A percentile compares a stretch with the other conserved stretches of the same genome.
phyloP scores from a whole-genome alignment of 1,140 invertebrate genomes.

The Drosophila neocordata region DNA sequence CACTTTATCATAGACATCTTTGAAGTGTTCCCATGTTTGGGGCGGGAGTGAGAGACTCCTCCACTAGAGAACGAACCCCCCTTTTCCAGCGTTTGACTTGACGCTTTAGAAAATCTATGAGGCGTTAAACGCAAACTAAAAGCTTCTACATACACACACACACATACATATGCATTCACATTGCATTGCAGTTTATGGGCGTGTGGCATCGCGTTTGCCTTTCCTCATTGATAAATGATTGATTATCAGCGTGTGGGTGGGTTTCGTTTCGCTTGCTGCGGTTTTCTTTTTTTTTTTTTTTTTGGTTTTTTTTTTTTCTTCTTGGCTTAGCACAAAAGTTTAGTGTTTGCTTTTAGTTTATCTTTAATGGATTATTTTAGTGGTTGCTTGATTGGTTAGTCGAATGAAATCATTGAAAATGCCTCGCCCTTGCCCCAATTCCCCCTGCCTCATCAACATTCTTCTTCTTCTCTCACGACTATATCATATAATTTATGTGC shows the following conservation, averaged over 20 bases:
- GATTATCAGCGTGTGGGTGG: conserved; percentile 73
- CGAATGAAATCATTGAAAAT: conserved; percentile 62
- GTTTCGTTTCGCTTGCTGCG: conserved; percentile 37
- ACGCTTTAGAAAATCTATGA: conserved; percentile 70
- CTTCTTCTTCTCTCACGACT: conserved; percentile 25
- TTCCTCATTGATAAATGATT: conserved; percentile 75
- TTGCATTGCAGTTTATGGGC: conserved; percentile 58
- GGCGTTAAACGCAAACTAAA: conserved; percentile 81
- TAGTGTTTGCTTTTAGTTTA: conserved; percentile 80
- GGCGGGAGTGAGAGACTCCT: conserved; percentile 25
- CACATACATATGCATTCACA: conserved; percentile 4
- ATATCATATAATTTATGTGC: conserved; percentile 67
- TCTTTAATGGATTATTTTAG: conserved; percentile 81
- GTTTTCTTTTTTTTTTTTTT: conserved; percentile 26
- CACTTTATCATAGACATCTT: conserved; percentile 59
- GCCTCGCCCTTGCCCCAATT: conserved; percentile 48
- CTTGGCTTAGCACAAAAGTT: conserved; percentile 72
- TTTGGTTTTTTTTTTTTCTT: conserved; percentile 52
- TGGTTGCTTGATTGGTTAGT: conserved; percentile 58
- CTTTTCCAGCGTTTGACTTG: conserved; percentile 13
- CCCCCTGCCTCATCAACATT: conserved; percentile 16
- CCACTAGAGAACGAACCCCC: not conserved
- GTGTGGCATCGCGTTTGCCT: conserved; percentile 58
- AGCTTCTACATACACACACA: conserved; percentile 46
- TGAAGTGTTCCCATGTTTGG: conserved; percentile 5